Percentiles rank a stretch among this genome's conserved stretches.
phyloP scores from a whole-genome alignment of 2,113 vertebrate genomes.

The Charadrius vociferus region DNA sequence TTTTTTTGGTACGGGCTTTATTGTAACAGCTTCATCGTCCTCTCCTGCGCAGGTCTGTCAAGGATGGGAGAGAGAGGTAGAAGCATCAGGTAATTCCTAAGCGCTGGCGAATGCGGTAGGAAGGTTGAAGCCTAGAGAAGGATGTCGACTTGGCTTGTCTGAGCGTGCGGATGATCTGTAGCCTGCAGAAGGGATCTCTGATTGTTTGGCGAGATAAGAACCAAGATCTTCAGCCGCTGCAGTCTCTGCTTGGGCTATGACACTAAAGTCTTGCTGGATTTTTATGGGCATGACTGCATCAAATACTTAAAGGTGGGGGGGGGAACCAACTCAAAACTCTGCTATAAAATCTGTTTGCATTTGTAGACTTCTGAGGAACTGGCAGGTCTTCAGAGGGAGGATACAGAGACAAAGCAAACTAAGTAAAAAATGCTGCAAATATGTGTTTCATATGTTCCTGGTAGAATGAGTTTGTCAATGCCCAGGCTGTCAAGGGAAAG shows the following conservation, averaged over 20 bases:
- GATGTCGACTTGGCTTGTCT: background rate
- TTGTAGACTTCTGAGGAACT: background rate
- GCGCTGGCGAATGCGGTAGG: rapidly evolving
- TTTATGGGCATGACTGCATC: background rate
- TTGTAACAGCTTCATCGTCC: background rate
- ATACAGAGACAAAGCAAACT: background rate
- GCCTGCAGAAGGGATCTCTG: background rate
- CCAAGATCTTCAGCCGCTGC: background rate
- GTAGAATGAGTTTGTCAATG: background rate
- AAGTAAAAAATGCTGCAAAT: background rate
- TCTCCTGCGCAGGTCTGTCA: background rate
- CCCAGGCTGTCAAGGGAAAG: background rate
- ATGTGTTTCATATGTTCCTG: rapidly evolving
- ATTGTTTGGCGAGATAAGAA: background rate
- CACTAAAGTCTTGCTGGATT: background rate
- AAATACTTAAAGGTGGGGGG: background rate
- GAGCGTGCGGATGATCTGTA: background rate
- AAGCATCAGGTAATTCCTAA: background rate
- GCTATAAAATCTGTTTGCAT: background rate
- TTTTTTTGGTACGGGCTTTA: background rate
- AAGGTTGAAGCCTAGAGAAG: background rate
- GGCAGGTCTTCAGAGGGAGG: background rate
- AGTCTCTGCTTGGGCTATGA: background rate
- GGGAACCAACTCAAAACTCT: background rate
- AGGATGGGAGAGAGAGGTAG: background rate